These are phyloP conservation scores for Fulmarus glacialis DNA, from an alignment of 2,113 vertebrate genomes.

Conservation along the genomic window DNA sequence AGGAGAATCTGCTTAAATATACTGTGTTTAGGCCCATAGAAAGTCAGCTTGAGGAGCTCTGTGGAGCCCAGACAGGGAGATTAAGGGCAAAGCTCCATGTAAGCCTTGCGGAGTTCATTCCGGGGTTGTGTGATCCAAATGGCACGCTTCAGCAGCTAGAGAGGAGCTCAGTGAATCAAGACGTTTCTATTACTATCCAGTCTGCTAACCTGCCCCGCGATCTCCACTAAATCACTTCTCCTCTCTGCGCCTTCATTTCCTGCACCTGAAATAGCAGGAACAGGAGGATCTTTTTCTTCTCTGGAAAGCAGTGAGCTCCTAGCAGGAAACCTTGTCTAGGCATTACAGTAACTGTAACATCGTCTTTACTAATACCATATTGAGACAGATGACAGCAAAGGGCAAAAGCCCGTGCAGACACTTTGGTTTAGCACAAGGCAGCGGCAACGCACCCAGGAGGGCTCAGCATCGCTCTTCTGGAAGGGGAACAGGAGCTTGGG, in stretches of 20 bases:
- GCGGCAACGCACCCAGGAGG: background rate
- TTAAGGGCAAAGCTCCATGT: constrained; percentile 22
- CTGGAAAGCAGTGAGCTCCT: background rate
- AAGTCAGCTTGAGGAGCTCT: background rate
- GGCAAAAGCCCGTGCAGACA: background rate
- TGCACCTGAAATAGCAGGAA: background rate
- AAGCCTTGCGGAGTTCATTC: constrained; percentile 9
- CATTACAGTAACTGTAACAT: background rate
- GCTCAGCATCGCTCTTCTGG: background rate
- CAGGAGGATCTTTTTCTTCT: background rate
- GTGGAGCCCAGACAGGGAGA: background rate
- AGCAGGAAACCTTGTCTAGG: background rate
- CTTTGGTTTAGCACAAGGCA: background rate
- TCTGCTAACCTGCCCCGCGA: background rate
- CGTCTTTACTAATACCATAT: background rate
- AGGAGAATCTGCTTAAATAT: background rate
- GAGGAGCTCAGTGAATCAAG: background rate
- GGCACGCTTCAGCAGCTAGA: background rate
- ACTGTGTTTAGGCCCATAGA: background rate
- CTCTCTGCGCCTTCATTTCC: constrained; percentile 15
- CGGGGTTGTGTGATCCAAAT: background rate
- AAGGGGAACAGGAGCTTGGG: background rate
- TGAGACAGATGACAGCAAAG: background rate
- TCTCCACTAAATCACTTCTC: background rate
- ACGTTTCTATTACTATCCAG: background rate